phyloP scores from a whole-genome alignment of 2,113 vertebrate genomes.

The Perognathus longimembris region DNA sequence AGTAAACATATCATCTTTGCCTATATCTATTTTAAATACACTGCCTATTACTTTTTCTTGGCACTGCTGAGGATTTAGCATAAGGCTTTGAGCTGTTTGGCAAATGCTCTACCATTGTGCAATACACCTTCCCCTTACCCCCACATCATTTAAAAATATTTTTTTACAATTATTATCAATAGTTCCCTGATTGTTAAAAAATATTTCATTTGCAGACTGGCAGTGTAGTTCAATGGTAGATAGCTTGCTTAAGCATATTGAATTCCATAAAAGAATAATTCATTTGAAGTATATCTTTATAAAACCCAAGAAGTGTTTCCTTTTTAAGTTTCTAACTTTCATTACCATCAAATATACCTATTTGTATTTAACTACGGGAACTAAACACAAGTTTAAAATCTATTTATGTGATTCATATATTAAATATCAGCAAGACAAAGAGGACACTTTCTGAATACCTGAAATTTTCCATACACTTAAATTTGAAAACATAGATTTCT shows the following conservation, averaged over 20 bases:
- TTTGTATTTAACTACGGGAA: neutral
- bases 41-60: constrained; percentile 14
- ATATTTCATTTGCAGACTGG: neutral
- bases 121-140: neutral
- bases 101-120: neutral
- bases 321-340: constrained; percentile 36
- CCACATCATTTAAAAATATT: neutral
- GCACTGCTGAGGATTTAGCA: neutral
- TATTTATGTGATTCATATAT: neutral
- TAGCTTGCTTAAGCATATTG: neutral
- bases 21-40: constrained; percentile 57
- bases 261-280: neutral
- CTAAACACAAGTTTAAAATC: constrained; percentile 61
- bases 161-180: constrained; percentile 24
- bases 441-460: constrained; percentile 46
- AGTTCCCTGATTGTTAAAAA: constrained; percentile 42
- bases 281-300: constrained; percentile 44
- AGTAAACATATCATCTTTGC: constrained; percentile 42
- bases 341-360: neutral
- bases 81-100: neutral
- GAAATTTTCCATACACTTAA: constrained; percentile 32
- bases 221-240: neutral
- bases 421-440: no score
- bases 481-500: constrained; percentile 7
- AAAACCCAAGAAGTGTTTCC: constrained; percentile 40